Conservation (phyloP, 2,113 vertebrate genomes). For the Nesoenas mayeri region DNA sequence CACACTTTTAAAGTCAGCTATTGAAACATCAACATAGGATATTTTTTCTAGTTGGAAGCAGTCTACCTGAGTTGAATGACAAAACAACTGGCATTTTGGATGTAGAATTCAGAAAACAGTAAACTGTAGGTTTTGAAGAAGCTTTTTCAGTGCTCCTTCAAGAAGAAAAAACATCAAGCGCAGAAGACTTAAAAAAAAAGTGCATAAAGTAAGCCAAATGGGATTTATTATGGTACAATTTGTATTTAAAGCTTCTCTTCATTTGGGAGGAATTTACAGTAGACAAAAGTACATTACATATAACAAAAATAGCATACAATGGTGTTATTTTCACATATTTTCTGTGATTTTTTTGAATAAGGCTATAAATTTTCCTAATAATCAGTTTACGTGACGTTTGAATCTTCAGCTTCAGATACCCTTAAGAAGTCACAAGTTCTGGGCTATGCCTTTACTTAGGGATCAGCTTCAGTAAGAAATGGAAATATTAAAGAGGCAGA, state of each 20-base stretch:
- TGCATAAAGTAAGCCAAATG: background rate
- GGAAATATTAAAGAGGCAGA: background rate
- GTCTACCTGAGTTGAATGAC: background rate
- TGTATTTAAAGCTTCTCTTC: slow-evolving; percentile 6
- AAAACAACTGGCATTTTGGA: background rate
- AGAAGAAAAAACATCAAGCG: background rate
- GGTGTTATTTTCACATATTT: background rate
- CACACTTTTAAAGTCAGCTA: slow-evolving; percentile 5
- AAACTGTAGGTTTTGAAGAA: background rate
- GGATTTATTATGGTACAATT: background rate
- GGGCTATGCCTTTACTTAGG: background rate
- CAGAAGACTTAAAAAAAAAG: background rate
- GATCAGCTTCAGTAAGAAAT: background rate
- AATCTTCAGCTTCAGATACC: background rate
- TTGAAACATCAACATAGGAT: background rate
- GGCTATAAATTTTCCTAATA: background rate
- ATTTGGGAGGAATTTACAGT: background rate
- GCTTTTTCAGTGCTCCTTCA: background rate
- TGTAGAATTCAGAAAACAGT: background rate
- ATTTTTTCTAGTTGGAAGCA: slow-evolving; percentile 9
- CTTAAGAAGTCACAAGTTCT: background rate
- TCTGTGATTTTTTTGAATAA: background rate
- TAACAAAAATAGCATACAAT: background rate
- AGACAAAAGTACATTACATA: background rate
- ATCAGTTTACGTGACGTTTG: background rate